A percentile compares a stretch with the other conserved stretches of the same genome.
Conservation (phyloP, 2,113 vertebrate genomes). For the Gnathonemus echidnorhynchus region DNA sequence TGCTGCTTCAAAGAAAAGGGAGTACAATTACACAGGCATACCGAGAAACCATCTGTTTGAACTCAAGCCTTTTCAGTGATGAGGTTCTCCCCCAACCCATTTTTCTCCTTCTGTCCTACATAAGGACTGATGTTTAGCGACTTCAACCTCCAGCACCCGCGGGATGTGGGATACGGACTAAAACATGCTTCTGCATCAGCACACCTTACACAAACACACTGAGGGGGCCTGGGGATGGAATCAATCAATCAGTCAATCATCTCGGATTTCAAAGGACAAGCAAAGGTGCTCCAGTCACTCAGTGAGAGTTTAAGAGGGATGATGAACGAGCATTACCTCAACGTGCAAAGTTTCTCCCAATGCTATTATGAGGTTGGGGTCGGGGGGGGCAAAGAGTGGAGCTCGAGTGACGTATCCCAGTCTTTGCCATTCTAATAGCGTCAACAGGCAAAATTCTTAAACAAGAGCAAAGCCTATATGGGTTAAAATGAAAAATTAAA, state of each 20-base stretch:
- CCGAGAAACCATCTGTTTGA: conserved; percentile 14
- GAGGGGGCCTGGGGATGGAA: neutral
- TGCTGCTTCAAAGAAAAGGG: conserved; percentile 10
- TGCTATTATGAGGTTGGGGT: neutral
- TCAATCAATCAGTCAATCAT: conserved; percentile 26
- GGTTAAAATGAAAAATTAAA: neutral
- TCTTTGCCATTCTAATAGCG: neutral
- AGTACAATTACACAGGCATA: conserved; percentile 11
- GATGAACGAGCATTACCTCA: conserved; percentile 1
- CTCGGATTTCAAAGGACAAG: conserved; percentile 20
- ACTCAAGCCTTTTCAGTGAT: conserved; percentile 8
- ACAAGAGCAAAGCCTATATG: neutral
- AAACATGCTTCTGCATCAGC: neutral
- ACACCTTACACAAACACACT: conserved; percentile 8
- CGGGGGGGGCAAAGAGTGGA: neutral
- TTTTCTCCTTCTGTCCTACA: conserved; percentile 1
- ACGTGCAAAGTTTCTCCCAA: neutral
- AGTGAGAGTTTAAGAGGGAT: conserved; percentile 11
- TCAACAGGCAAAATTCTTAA: neutral
- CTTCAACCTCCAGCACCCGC: neutral
- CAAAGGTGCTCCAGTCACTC: conserved; percentile 5
- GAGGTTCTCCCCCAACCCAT: neutral
- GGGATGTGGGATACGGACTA: neutral
- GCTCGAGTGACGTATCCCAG: neutral
- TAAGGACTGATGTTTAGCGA: neutral